These are phyloP conservation scores for Propithecus coquereli DNA, from an alignment of 2,113 vertebrate species.

Conservation along the genomic window DNA sequence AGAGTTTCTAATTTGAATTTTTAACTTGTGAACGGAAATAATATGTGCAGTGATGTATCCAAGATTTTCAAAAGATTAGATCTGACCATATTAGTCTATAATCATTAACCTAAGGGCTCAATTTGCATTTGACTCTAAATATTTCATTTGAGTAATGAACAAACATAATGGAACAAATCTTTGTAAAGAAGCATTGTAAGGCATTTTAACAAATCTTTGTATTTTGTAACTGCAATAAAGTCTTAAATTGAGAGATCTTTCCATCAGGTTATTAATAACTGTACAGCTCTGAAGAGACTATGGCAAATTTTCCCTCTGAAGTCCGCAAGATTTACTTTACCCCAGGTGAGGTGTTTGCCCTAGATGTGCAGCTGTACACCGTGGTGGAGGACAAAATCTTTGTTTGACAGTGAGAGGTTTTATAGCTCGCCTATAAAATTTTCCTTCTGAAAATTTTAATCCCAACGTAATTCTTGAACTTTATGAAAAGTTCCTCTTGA, in stretches of 20 bases:
- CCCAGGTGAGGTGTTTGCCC: neutral
- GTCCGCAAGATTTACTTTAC: neutral
- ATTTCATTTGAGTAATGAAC: neutral
- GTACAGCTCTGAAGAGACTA: neutral
- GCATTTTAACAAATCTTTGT: neutral
- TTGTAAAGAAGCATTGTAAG: neutral
- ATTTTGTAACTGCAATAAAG: neutral
- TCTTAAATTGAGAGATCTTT: neutral
- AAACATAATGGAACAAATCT: neutral
- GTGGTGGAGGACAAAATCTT: neutral
- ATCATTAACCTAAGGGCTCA: neutral
- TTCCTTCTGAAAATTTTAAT: neutral
- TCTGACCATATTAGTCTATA: neutral
- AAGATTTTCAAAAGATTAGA: conserved; percentile 11
- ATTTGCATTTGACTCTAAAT: neutral
- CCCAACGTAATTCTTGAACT: neutral
- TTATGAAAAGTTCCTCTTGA: neutral
- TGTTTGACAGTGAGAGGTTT: neutral
- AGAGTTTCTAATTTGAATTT: conserved; percentile 14
- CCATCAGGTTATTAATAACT: neutral
- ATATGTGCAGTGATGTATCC: neutral
- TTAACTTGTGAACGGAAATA: conserved; percentile 38
- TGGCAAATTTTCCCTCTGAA: neutral
- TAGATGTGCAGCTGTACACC: neutral
- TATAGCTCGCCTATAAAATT: neutral